These are phyloP conservation scores for Pipra filicauda DNA, from an alignment of 2,113 vertebrate genomes.

Conservation along the genomic window DNA sequence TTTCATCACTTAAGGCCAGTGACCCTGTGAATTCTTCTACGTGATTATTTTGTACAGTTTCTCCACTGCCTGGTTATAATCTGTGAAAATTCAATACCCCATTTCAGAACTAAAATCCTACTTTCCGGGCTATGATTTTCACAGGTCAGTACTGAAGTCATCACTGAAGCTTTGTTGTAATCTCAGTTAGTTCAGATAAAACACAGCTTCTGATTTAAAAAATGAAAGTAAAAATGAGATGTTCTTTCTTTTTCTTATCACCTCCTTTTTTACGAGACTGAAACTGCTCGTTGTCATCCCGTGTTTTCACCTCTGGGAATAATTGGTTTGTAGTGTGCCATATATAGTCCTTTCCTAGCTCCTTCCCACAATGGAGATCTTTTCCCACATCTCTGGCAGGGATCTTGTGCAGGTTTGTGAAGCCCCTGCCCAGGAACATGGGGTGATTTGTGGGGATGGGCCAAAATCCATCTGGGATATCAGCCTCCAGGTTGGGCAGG, in stretches of 20 bases:
- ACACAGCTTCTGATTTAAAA: background rate
- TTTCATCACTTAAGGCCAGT: background rate
- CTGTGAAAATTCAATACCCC: background rate
- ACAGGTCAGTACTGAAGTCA: background rate
- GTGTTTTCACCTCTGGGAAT: background rate
- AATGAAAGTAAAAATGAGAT: background rate
- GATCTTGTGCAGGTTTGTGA: background rate
- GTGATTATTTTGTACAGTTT: background rate
- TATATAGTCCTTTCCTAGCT: background rate
- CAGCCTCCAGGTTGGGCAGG: background rate
- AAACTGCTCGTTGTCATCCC: background rate
- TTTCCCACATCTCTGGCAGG: background rate
- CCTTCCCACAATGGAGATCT: accelerated
- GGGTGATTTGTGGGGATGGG: background rate
- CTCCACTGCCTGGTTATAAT: background rate
- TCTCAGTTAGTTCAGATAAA: background rate
- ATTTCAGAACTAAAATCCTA: background rate
- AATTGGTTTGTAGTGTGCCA: background rate
- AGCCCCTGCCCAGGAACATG: background rate
- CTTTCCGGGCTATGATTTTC: background rate
- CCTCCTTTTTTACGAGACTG: background rate
- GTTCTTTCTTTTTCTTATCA: background rate
- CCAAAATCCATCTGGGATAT: background rate
- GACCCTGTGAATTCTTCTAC: background rate
- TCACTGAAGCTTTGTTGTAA: background rate